Conservation (phyloP, 1,140 invertebrate genomes). For the Drosophila arizonae region DNA sequence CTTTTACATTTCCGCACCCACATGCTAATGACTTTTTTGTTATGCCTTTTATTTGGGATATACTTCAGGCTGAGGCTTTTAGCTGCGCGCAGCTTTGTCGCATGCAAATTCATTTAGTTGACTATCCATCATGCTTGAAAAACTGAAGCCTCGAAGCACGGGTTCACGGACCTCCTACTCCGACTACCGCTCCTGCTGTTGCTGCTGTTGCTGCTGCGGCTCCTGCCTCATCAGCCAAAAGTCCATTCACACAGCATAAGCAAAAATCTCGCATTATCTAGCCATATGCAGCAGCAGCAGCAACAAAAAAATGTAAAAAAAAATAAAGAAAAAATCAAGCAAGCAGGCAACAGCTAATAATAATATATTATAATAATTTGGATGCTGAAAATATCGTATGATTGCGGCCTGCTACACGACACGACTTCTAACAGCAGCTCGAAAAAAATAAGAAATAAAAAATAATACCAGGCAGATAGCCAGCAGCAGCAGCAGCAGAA, state of each 20-base stretch:
- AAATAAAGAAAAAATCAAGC: conserved; percentile 38
- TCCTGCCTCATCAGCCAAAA: conserved; percentile 8
- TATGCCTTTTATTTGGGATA: conserved; percentile 22
- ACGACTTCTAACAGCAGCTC: conserved; percentile 63
- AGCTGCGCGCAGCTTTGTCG: conserved; percentile 54
- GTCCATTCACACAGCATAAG: conserved; percentile 48
- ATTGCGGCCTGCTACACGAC: conserved; percentile 54
- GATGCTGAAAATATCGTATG: conserved; percentile 80
- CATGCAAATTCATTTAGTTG: conserved; percentile 68
- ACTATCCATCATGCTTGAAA: conserved; percentile 51
- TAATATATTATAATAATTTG: conserved; percentile 83
- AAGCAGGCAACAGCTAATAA: conserved; percentile 68
- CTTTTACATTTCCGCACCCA: conserved; percentile 1
- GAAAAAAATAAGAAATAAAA: conserved; percentile 45
- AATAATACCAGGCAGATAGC: conserved; percentile 9
- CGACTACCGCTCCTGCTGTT: conserved; percentile 4
- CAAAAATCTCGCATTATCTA: conserved; percentile 41
- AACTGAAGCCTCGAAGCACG: background rate
- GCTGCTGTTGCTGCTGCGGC: background rate
- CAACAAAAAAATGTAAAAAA: background rate
- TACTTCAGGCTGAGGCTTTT: conserved; percentile 46
- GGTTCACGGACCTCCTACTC: conserved; percentile 33
- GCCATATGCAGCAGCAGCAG: conserved; percentile 33
- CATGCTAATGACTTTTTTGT: conserved; percentile 34
- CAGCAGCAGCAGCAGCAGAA: conserved; percentile 1